Evolutionary conservation across 2,888 invertebrate genomes (phyloP).

Genomic region (Strigamia maritima): DNA sequence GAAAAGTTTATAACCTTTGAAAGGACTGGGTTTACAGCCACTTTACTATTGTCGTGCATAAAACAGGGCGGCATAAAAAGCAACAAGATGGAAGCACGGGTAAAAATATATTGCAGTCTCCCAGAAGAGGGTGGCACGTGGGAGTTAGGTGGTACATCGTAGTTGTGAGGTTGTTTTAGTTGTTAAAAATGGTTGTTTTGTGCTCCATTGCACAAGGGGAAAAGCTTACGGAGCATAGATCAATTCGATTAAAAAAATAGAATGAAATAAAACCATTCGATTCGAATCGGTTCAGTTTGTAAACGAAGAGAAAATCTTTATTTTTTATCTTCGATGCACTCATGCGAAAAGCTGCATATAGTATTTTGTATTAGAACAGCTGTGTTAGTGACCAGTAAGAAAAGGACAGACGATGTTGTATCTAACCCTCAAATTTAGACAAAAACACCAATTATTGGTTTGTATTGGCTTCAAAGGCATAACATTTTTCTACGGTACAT

Average conservation of each 20-base stretch:
- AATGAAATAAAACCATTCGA: too few relatives aligned
- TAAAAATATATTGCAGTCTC: conserved; percentile 13
- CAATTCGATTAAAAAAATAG: not conserved
- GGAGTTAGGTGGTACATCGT: not conserved
- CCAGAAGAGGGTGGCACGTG: conserved; percentile 17
- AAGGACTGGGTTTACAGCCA: conserved; percentile 30
- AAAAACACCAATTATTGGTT: too few relatives aligned
- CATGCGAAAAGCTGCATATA: too few relatives aligned
- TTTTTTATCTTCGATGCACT: too few relatives aligned
- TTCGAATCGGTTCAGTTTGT: too few relatives aligned
- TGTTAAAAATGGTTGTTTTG: conserved; percentile 14
- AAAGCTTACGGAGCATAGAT: not conserved
- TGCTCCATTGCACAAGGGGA: not conserved
- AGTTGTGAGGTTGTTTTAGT: conserved; percentile 22
- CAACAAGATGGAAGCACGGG: conserved; percentile 20
- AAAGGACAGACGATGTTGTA: too few relatives aligned
- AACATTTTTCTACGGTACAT: too few relatives aligned
- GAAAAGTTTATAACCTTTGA: conserved; percentile 32
- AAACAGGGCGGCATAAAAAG: conserved; percentile 30
- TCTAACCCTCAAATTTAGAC: too few relatives aligned
- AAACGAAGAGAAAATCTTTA: too few relatives aligned
- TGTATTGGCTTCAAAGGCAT: too few relatives aligned
- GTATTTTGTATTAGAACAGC: too few relatives aligned
- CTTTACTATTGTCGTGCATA: conserved; percentile 34
- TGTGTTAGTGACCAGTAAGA: too few relatives aligned